A percentile compares a stretch with the other conserved stretches of the same genome.
phyloP scores from a whole-genome alignment of 2,888 invertebrate genomes.

The Zygothrica quintamaculata region DNA sequence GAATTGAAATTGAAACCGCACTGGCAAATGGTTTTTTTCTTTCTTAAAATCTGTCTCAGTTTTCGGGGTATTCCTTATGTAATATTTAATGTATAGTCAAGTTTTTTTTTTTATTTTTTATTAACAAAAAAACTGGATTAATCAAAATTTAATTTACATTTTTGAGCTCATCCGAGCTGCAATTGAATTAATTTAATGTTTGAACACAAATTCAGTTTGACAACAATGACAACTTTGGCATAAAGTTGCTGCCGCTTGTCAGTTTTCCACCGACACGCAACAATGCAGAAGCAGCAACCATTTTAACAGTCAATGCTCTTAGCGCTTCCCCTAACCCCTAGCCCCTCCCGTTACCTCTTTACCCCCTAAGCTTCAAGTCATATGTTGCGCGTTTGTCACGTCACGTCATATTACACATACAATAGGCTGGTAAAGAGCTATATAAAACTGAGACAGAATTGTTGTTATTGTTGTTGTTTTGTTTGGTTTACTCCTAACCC shows the following conservation, averaged over 20 bases:
- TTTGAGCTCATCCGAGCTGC: slow-evolving; percentile 27
- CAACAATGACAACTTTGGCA: slow-evolving; percentile 35
- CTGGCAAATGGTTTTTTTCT: no score
- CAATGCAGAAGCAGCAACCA: slow-evolving; percentile 43
- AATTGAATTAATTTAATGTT: slow-evolving; percentile 66
- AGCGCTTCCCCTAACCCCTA: not conserved
- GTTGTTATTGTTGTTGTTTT: slow-evolving; percentile 1
- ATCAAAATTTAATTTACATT: slow-evolving; percentile 41
- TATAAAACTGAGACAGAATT: slow-evolving; percentile 7
- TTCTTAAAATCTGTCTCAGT: no score
- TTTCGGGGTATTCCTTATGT: not conserved
- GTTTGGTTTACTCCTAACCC: no score
- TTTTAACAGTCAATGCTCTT: slow-evolving; percentile 5
- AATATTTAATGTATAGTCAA: not conserved
- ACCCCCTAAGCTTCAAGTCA: slow-evolving; percentile 20
- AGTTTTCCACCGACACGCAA: slow-evolving; percentile 56
- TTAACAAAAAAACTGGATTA: slow-evolving; percentile 47
- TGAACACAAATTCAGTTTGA: slow-evolving; percentile 46
- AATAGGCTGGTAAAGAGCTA: slow-evolving; percentile 42
- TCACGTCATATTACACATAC: slow-evolving; percentile 76
- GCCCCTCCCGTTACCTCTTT: not conserved
- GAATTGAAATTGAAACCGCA: not conserved
- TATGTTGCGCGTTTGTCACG: slow-evolving; percentile 59
- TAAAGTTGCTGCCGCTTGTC: not conserved
- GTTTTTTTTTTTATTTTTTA: no score